phyloP scores from a whole-genome alignment of 64 coral and sea anemone genomes.

The Pocillopora verrucosa region DNA sequence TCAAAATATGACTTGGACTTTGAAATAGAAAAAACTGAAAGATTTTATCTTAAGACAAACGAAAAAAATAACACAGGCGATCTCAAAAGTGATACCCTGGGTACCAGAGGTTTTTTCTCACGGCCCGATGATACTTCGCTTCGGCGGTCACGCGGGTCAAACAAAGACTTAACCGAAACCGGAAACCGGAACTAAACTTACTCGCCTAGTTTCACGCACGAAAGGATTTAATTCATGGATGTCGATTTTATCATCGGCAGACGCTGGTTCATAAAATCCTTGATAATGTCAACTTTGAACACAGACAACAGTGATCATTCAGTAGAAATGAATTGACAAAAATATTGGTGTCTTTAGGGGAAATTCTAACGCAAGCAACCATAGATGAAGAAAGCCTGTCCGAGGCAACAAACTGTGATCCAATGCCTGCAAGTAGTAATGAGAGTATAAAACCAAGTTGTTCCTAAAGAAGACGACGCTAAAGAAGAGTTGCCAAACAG shows the following conservation, averaged over 20 bases:
- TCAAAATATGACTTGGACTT: too few relatives aligned
- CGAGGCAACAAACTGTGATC: slow-evolving; percentile 44
- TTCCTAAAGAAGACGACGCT: slow-evolving; percentile 33
- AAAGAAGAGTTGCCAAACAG: slow-evolving; percentile 24
- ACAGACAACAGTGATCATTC: too few relatives aligned
- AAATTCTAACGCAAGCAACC: slow-evolving; percentile 19
- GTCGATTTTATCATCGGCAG: slow-evolving; percentile 44
- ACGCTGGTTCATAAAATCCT: slow-evolving; percentile 45
- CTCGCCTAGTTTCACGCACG: slow-evolving; percentile 35
- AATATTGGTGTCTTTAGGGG: background rate
- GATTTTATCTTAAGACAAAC: slow-evolving; percentile 60
- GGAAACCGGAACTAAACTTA: slow-evolving; percentile 21
- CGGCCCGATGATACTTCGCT: too few relatives aligned
- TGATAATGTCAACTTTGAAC: slow-evolving; percentile 54
- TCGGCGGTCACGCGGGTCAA: too few relatives aligned
- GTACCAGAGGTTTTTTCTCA: slow-evolving; percentile 46
- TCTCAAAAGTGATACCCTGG: slow-evolving; percentile 62
- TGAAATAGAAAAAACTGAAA: too few relatives aligned
- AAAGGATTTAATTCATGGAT: slow-evolving; percentile 47
- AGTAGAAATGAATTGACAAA: slow-evolving; percentile 25
- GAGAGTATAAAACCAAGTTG: slow-evolving; percentile 47
- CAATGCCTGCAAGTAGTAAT: slow-evolving; percentile 48
- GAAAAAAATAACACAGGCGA: slow-evolving; percentile 67
- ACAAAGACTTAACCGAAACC: too few relatives aligned
- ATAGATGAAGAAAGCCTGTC: slow-evolving; percentile 28